These are phyloP conservation scores for Simalia tracyae DNA, from an alignment of 2,797 vertebrate genomes.

Conservation along the genomic window DNA sequence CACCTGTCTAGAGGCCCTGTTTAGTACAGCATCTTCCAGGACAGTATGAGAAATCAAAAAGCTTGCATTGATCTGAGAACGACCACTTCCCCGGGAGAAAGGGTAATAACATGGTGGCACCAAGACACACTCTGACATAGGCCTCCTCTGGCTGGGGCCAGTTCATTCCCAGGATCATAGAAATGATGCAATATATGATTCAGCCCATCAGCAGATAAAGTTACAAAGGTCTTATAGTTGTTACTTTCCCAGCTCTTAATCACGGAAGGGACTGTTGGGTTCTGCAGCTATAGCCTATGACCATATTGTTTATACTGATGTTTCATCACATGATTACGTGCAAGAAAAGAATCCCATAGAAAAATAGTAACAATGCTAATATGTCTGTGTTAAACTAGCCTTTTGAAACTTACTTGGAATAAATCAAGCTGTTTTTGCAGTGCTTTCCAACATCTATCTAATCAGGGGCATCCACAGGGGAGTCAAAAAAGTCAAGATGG, in stretches of 20 bases:
- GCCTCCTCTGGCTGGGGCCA: neutral
- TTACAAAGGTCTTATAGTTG: neutral
- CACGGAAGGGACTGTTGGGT: neutral
- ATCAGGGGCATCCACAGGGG: neutral
- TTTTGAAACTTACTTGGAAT: neutral
- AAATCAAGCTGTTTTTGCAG: neutral
- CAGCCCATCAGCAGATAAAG: neutral
- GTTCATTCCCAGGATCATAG: neutral
- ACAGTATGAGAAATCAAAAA: neutral
- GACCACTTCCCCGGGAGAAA: neutral
- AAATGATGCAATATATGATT: neutral
- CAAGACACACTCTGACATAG: neutral
- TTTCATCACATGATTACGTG: neutral
- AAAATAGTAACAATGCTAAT: neutral
- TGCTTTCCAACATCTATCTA: neutral
- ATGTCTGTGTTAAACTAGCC: neutral
- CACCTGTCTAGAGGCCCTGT: neutral
- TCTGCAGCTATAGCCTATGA: neutral
- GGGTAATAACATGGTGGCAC: neutral
- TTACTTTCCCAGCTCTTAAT: neutral
- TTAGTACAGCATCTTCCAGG: neutral
- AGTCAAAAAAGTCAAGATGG: neutral
- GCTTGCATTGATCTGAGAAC: neutral
- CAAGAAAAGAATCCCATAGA: neutral
- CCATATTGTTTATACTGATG: neutral